These are phyloP conservation scores for Polietes domitor DNA, from an alignment of 2,888 invertebrate species.

Conservation along the genomic window DNA sequence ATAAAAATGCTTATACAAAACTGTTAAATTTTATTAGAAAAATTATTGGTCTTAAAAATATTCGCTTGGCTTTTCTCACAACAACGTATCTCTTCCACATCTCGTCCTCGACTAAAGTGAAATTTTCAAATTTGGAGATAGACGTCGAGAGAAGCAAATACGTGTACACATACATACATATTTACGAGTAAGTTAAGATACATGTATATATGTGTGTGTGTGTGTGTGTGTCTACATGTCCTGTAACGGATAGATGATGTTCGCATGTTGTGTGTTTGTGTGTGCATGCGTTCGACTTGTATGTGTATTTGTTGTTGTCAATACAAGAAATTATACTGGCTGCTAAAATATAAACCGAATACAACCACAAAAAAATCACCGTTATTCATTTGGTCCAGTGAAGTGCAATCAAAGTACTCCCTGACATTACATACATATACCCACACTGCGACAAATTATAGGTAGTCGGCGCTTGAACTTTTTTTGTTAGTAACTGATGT, in stretches of 20 bases:
- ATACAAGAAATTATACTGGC: not conserved
- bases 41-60: not conserved
- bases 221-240: not conserved
- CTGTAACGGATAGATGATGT: conserved; percentile 2
- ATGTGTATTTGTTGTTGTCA: not conserved
- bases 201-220: too few species aligned
- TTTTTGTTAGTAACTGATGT: too few species aligned
- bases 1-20: conserved; percentile 26
- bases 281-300: not conserved
- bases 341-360: not conserved
- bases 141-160: not conserved
- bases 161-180: not conserved
- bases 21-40: conserved; percentile 22
- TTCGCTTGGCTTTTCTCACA: conserved; percentile 21
- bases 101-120: conserved; percentile 41
- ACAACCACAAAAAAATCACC: not conserved
- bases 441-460: too few species aligned
- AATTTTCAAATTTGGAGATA: conserved; percentile 22
- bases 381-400: not conserved
- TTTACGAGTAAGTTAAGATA: too few species aligned
- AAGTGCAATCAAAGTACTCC: too few species aligned
- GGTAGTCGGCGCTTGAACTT: too few species aligned
- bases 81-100: conserved; percentile 47
- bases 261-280: not conserved
- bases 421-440: too few species aligned